These are phyloP conservation scores for Perodicticus potto DNA, from an alignment of 2,797 vertebrate genomes.

Conservation along the genomic window DNA sequence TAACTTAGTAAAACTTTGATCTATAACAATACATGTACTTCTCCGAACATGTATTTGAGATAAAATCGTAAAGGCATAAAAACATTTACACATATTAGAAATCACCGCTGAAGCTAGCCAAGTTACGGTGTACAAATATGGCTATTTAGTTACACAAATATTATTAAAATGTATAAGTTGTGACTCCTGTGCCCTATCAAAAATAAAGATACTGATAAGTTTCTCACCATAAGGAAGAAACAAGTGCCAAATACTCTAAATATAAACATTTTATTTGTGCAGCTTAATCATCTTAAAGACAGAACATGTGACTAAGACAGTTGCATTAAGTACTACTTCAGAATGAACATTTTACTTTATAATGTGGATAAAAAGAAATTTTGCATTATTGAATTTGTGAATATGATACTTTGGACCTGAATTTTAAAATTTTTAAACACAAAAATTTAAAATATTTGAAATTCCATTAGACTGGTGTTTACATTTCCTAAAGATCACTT, in stretches of 20 bases:
- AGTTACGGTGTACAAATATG: neutral
- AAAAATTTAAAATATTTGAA: slow-evolving; percentile 15
- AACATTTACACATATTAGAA: neutral
- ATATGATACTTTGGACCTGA: neutral
- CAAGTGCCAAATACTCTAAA: neutral
- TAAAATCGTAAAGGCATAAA: neutral
- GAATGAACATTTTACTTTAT: neutral
- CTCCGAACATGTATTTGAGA: slow-evolving; percentile 42
- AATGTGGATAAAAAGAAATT: neutral
- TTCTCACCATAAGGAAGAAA: slow-evolving; percentile 5
- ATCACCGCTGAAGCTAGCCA: neutral
- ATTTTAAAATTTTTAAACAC: slow-evolving; percentile 36
- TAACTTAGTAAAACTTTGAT: slow-evolving; percentile 35
- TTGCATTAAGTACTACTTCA: neutral
- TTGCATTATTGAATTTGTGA: neutral
- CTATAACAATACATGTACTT: neutral
- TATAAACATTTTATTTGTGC: slow-evolving; percentile 21
- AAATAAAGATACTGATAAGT: slow-evolving; percentile 10
- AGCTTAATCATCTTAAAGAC: neutral
- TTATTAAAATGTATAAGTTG: slow-evolving; percentile 30
- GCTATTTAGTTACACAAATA: neutral
- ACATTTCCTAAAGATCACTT: neutral
- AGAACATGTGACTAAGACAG: neutral
- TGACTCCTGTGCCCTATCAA: neutral
- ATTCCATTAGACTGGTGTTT: neutral